Evolutionary conservation across 2,797 vertebrate genomes (phyloP), one percentile per base, ranked within the genome.

Genomic region (Myotis findleyi): DNA sequence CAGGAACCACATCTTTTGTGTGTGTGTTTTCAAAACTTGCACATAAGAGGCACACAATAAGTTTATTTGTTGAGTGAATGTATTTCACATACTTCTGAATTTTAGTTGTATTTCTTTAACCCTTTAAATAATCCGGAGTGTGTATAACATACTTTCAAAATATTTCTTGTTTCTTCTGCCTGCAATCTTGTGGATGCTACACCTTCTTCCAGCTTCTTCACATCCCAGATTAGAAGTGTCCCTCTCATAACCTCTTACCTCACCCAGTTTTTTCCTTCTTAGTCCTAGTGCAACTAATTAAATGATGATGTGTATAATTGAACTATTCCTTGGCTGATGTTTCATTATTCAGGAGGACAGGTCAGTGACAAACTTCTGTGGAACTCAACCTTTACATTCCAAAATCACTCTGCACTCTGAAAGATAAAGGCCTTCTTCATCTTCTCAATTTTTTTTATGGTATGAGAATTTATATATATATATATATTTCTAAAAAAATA

Each of bases 41-140:
- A 77, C 7, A 10, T 23, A 57, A 62, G 53, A 75, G 30, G 81
- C 12, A 71, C 3, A 79, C 64, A 2, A 13, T 51, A 38, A 44
- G 7, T 55, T 59, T 84, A 12, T 77, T 89, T 7, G 81, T 25
- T 25, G 10, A 87, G 69, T 84, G 41, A 82, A 27, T 77, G 4
- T 2, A 51, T 64, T 75, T 76, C 25, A 38, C 1, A 36, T 71
- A 21, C 38, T 76, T 93, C 10, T 41, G 51, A 57, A 10, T 72
- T 55, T 33, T 64, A 41, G 23, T 57, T 68, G 62, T 80, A 57
- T 87, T 94, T 77, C 17, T 85, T 95, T 85, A 79, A 76, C 7
- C 2, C 17, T 91, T 77, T 75, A 41, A 18, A 53, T 47, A 84
- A 87, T 5, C 25, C 17, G 5, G 49, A 85, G 3, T 49, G 53